Evolutionary conservation across 2,113 vertebrate genomes (phyloP).

Genomic region (Ginglymostoma cirratum): DNA sequence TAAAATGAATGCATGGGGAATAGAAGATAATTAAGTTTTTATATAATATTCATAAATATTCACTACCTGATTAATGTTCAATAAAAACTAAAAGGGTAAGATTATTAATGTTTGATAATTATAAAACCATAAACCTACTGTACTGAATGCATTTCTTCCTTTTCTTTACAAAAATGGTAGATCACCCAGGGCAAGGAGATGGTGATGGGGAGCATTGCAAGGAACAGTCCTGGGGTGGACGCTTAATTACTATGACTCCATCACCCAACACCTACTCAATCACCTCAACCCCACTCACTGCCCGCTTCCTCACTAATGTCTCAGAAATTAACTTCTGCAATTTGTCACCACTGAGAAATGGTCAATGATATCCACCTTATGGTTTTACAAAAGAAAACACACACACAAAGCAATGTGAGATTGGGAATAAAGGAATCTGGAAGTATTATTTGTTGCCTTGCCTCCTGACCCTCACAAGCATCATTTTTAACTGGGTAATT

Average conservation of each 20-base stretch:
- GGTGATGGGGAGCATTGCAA: not conserved
- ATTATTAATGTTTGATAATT: not conserved
- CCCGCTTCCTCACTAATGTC: too few species aligned
- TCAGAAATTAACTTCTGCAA: not conserved
- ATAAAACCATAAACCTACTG: not conserved
- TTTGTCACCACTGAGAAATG: slow-evolving; percentile 5
- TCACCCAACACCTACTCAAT: not conserved
- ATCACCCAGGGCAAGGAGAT: not conserved
- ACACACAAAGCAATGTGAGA: not conserved
- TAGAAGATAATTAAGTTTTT: not conserved
- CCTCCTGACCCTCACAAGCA: not conserved
- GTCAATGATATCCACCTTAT: not conserved
- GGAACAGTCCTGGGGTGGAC: not conserved
- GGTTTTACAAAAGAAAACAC: not conserved
- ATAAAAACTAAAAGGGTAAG: not conserved
- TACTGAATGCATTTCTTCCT: not conserved
- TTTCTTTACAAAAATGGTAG: not conserved
- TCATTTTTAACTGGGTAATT: not conserved
- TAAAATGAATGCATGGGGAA: not conserved
- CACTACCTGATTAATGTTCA: not conserved
- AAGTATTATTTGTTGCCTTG: not conserved
- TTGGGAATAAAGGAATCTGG: not conserved
- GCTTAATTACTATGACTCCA: not conserved
- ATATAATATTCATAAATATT: slow-evolving; percentile 19
- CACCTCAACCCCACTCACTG: too few species aligned